Percentiles rank a stretch among this genome's conserved stretches.
Conservation (phyloP, 2,888 invertebrate species). For the Thecophora atra region DNA sequence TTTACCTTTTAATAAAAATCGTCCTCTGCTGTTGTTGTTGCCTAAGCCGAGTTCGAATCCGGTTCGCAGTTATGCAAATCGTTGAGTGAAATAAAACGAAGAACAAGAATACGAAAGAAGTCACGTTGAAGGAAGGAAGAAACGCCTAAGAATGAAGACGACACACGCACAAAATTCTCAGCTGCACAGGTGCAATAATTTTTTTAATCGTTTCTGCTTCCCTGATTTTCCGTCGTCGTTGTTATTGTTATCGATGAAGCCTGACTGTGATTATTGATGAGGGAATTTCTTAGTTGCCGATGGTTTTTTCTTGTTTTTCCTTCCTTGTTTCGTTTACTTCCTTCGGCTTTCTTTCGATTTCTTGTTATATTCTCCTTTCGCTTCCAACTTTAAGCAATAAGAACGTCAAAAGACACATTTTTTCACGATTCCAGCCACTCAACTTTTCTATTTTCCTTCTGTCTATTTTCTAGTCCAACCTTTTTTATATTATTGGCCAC, state of each 20-base stretch:
- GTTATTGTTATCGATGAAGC: background rate
- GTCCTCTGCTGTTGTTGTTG: background rate
- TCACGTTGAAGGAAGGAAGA: no score
- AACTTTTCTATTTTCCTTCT: no score
- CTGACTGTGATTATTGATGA: background rate
- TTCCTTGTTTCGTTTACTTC: no score
- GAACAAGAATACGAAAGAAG: no score
- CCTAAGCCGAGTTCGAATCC: background rate
- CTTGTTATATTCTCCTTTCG: no score
- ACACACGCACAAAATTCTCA: no score
- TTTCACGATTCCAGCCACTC: slow-evolving; percentile 12
- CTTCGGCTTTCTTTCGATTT: no score
- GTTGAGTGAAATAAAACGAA: no score
- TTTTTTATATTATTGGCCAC: background rate
- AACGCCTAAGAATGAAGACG: no score
- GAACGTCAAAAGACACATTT: slow-evolving; percentile 6
- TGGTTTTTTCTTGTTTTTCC: no score
- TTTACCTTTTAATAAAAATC: no score
- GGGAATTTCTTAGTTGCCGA: background rate
- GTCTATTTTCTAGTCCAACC: background rate
- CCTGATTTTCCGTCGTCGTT: background rate
- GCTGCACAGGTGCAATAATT: background rate
- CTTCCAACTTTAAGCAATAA: no score
- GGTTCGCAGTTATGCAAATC: background rate
- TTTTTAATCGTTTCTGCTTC: background rate